phyloP scores from a whole-genome alignment of 1,140 invertebrate genomes.

The Drosophila kurseongensis region DNA sequence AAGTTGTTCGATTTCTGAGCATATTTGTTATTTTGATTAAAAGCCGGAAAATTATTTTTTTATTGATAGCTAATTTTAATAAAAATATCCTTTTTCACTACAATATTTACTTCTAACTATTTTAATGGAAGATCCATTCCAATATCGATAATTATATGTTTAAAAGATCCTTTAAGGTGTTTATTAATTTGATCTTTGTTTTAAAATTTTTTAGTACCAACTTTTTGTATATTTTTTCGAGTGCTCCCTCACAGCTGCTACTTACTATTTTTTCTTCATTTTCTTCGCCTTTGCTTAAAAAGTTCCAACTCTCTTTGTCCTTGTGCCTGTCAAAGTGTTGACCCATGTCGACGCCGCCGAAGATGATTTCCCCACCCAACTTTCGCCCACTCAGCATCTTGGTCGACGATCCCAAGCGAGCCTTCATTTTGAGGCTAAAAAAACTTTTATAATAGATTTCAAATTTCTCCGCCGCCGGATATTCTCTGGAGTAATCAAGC shows the following conservation, averaged over 20 bases:
- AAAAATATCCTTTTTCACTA: too few species aligned
- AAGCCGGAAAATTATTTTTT: too few species aligned
- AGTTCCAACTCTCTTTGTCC: constrained; percentile 30
- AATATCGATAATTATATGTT: too few species aligned
- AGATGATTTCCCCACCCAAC: constrained; percentile 25
- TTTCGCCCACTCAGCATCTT: constrained; percentile 8
- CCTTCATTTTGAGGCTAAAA: constrained; percentile 51
- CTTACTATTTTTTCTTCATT: constrained; percentile 7
- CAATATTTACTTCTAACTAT: too few species aligned
- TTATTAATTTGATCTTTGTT: neutral
- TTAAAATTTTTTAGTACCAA: too few species aligned
- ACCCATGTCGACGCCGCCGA: constrained; percentile 49
- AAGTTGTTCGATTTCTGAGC: too few species aligned
- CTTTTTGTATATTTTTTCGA: neutral
- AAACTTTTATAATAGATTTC: constrained; percentile 83
- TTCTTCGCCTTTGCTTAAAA: constrained; percentile 26
- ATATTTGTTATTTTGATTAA: too few species aligned
- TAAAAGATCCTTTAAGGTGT: neutral
- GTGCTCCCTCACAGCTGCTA: constrained; percentile 14
- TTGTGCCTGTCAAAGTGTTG: constrained; percentile 51
- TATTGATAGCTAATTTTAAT: too few species aligned
- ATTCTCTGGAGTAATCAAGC: constrained; percentile 79
- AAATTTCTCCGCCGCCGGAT: constrained; percentile 52
- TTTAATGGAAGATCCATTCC: too few species aligned
- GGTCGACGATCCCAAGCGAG: constrained; percentile 26